phyloP scores from a whole-genome alignment of 2,888 invertebrate species.

The Halictus quadricinctus region DNA sequence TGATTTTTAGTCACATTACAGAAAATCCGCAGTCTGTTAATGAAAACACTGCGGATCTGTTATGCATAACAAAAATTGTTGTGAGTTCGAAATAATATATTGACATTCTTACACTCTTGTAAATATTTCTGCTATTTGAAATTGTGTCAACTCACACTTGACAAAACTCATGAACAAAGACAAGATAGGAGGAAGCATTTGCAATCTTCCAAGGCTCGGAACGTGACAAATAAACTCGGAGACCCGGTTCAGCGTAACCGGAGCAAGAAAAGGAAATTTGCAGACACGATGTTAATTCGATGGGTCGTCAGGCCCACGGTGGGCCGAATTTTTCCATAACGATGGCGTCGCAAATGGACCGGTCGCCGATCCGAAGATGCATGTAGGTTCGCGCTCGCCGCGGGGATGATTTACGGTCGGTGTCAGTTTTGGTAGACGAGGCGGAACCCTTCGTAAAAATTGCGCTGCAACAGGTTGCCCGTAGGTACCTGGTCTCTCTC shows the following conservation, averaged over 20 bases:
- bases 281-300: neutral
- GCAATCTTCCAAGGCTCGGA: neutral
- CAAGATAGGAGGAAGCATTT: no score
- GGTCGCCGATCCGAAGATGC: constrained; percentile 58
- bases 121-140: no score
- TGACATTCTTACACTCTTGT: no score
- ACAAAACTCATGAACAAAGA: no score
- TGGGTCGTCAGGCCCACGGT: neutral
- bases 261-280: neutral
- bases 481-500: constrained; percentile 58
- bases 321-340: constrained; percentile 41
- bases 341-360: constrained; percentile 57
- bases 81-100: no score
- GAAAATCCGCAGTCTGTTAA: no score
- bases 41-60: no score
- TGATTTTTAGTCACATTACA: no score
- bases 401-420: constrained; percentile 62
- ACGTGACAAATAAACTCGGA: neutral
- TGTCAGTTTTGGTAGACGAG: constrained; percentile 68
- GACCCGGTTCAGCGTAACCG: neutral
- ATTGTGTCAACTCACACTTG: no score
- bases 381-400: constrained; percentile 39
- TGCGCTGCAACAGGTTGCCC: constrained; percentile 72
- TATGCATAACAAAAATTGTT: no score
- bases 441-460: constrained; percentile 70